Base-by-base conservation (phyloP, 2,797 vertebrate genomes). In the Leptatherina wallacei region DNA sequence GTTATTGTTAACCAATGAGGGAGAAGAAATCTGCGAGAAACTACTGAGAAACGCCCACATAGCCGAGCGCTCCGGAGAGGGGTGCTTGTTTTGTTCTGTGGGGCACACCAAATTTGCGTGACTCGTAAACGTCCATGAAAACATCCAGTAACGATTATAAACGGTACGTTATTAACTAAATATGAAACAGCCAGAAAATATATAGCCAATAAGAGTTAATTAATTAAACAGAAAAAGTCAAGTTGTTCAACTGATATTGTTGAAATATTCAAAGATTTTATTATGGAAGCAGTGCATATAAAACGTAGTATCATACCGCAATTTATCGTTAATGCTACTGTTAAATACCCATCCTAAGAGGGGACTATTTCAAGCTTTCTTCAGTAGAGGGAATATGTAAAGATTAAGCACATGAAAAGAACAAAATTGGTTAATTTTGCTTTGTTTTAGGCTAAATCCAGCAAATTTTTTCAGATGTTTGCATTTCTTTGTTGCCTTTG, bases 1-100 rank as follows among this genome's bases (percentile, higher is more conserved):
- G 69, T 71, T 72, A 74, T 54, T 64, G 33, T 60, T 16, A 79
- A 66, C 94, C 94, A 95, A 95, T 95, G 67, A 90, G 80, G 30
- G 79, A 42, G 32, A 61, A 55, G 69, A 77, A 86, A 91, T 85
- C 85, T 81, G 91, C 74, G 80, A 88, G 82, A 83, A 91, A 90
- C 91, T 79, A 75, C 61, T 33, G 65, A 73, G 80, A 61, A 78
- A 91, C 93, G 90, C 94, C 94, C 89, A 89, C 85, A 78, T 40
- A 22, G 57, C 59, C 11, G 6, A 33, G 69, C 3, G 13, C 44
- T 55, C 16, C 1, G 20, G 30, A 58, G 24, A 59, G 66, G 52
- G 42, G 0, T 1, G 87, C 8, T 89, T 33, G 86, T 24, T 91
- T 89, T 84, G 38, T 0, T 0, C 20, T 36, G 24, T 24, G 0